Base-by-base conservation (phyloP, 1,140 invertebrate genomes). In the Trichogramma pretiosum region DNA sequence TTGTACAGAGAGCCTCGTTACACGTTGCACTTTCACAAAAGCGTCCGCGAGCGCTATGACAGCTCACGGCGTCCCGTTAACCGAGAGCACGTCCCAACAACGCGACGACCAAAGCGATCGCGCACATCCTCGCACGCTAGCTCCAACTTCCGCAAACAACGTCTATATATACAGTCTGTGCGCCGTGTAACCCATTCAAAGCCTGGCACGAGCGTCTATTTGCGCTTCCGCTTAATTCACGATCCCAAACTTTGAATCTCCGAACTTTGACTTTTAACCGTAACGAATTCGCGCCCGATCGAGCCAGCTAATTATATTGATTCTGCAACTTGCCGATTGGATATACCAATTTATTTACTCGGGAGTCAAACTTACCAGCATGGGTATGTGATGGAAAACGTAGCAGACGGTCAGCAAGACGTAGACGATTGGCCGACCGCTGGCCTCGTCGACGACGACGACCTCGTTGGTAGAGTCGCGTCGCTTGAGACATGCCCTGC, bases 371-470 rank as follows among this genome's bases (percentile, higher is more conserved):
- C 52, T 76, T 55, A 77, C 76, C 70, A 77, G 48, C 24, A 74
- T 60, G 1, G 76, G 76, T 5, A 77, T 53, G 50, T 76, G 73
- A 52, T 77, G 70, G 32, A 75, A 63, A 21, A 68, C 45, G 56
- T 74, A 75, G 49, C 68, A 72, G 11, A 76, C 63, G 30, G 70
- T 64, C 9, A 74, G 61, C 11, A 75, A 64, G 33, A 68, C 68
- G 48, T 69, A 64, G 7, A 73, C 68, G 0, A 74, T 72, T 0
- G 70, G 56, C 61, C 65, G 71, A 21, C 74, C 66, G 23, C 65
- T 63, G 52, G 64, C 46, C 51, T 65, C 58, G 50, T 63, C 56
- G 23, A 62, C 55, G 23, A 58, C 52, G 10, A 63, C 36, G 18
- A 41, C 24, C n/a, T n/a, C n/a, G n/a, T n/a, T n/a, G n/a, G n/a